Base-by-base conservation (phyloP, 1,140 invertebrate species). In the Zaprionus lachaisei region DNA sequence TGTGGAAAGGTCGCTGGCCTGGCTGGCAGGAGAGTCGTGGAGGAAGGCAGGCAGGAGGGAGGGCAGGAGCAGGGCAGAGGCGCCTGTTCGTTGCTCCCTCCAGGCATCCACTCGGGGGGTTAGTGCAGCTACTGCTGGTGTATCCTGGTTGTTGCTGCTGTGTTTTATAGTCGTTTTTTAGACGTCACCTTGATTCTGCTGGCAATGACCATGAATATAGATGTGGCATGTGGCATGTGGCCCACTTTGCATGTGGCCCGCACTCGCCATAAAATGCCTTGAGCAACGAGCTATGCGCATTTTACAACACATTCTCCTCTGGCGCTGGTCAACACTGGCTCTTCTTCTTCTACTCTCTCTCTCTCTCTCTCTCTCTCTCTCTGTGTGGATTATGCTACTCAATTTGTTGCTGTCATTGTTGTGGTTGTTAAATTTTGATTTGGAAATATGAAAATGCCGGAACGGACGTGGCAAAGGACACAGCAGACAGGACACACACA, bases 141-240 rank as follows among this genome's bases (percentile, higher is more conserved):
- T 72, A 81, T 84, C 70, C 70, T 84, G 22, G 7, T 31, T 73
- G 72, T 69, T 74, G 72, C 49, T 74, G 72, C 49, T 74, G 38
- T 74, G 69, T 70, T 62, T 70, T 60, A 73, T 26, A 54, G 47
- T 68, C 77, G 69, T 74, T 80, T 73, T 58, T 58, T 74, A 64
- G 62, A 81, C 79, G 73, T 90, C 82, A 91, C 86, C 85, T 85
- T 90, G 85, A 85, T 82, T 75, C 68, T 80, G 85, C 76, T 91
- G 85, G 85, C 86, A 85, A 80, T 90, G 85, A 90, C 85, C 85
- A 91, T 90, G 85, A 90, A 90, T 80, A 85, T 90, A 72, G 69
- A 68, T 77, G 68, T 54, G 38, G 26, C 31, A 31, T 80, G 7
- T n/a, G 56, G 26, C 69, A 86, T 81, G 7, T n/a, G 41, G n/a